Percentiles rank a stretch among this genome's conserved stretches.
phyloP scores from a whole-genome alignment of 2,797 vertebrate genomes.

The Picus viridis region DNA sequence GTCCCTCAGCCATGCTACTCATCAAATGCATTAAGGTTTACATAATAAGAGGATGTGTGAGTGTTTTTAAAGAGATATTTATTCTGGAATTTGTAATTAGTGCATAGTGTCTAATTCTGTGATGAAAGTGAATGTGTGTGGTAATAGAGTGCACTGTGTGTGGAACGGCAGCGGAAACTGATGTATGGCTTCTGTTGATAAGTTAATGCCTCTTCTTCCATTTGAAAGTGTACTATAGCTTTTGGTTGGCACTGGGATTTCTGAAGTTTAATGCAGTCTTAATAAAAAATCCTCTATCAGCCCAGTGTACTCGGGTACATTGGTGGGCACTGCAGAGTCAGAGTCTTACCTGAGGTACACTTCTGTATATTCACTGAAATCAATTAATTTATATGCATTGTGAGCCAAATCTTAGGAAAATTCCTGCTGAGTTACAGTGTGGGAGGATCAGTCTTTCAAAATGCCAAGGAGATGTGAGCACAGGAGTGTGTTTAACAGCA shows the following conservation, averaged over 20 bases:
- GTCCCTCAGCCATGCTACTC: slow-evolving; percentile 32
- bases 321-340: background rate
- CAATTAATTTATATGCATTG: background rate
- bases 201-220: background rate
- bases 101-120: background rate
- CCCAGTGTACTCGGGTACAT: background rate
- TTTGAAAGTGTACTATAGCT: background rate
- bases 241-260: background rate
- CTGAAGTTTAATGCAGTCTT: background rate
- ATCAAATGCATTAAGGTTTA: slow-evolving; percentile 42
- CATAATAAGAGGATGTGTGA: slow-evolving; percentile 26
- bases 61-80: slow-evolving; percentile 49
- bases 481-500: background rate
- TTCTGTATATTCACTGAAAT: background rate
- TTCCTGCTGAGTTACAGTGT: background rate
- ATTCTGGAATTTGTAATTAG: slow-evolving; percentile 30
- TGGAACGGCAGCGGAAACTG: background rate
- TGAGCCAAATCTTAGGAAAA: background rate
- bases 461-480: background rate
- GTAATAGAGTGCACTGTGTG: background rate
- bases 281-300: background rate
- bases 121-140: background rate
- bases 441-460: background rate
- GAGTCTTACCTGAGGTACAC: background rate
- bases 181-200: background rate